Base-by-base conservation (phyloP, 2,113 vertebrate species). In the Vidua chalybeata region DNA sequence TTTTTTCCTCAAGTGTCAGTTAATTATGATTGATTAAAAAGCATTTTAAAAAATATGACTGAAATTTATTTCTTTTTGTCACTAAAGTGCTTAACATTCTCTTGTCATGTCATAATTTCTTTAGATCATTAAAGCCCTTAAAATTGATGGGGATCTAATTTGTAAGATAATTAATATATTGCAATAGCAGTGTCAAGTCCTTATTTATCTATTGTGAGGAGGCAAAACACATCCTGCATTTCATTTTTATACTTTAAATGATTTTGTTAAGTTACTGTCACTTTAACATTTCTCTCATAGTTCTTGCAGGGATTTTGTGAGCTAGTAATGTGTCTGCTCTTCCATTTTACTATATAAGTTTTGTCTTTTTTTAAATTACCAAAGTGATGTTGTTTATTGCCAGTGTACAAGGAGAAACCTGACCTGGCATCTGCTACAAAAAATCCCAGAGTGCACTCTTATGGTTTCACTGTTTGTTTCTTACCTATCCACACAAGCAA, bases 21-120 rank as follows among this genome's bases (percentile, higher is more conserved):
- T 71, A 87, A 58, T 95, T 93, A 39, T 69, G 33, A 78, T 63
- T 85, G 81, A 87, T 79, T 87, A 22, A 52, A 95, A 94, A 89
- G 14, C 15, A 27, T 78, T 75, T 80, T 74, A 9, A 51, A 91
- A 93, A 80, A 90, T 79, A n/a, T 74, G 54, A 67, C 62, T 66
- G 67, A 77, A 66, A 86, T 67, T 20, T 92, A n/a, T 63, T 95
- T 83, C 15, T 80, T 85, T 62, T 91, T 62, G 9, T 83, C 54
- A 58, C 27, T 30, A 8, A 86, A 63, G 51, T 71, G 51, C 48
- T 74, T 37, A n/a, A 9, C 13, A 8, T 80, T 83, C 51, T 90
- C 35, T 88, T 67, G 43, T 37, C 45, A 83, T 80, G 30, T 66
- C 31, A 17, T 73, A 23, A 76, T 74, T 94, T 87, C 46, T 80